phyloP scores from a whole-genome alignment of 2,113 vertebrate species.

The Peromyscus californicus region DNA sequence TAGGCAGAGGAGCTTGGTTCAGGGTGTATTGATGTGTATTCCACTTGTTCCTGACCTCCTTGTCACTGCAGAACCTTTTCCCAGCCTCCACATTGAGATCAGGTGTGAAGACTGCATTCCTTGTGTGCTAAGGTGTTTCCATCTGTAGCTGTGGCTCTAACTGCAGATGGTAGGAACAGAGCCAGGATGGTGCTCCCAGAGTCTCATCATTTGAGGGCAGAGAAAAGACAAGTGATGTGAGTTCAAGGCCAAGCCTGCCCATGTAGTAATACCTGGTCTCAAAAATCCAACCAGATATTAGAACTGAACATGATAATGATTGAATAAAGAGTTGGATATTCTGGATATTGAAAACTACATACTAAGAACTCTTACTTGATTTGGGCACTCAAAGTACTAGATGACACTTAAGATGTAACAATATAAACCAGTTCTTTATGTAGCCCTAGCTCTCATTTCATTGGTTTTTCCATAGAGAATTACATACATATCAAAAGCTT shows the following conservation, averaged over 20 bases:
- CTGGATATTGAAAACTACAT: background rate
- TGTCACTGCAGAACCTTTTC: background rate
- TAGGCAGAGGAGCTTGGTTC: background rate
- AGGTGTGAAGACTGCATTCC: background rate
- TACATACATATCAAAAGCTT: background rate
- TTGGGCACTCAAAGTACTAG: background rate
- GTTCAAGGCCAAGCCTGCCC: background rate
- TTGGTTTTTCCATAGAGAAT: background rate
- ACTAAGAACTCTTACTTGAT: background rate
- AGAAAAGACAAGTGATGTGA: background rate
- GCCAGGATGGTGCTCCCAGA: background rate
- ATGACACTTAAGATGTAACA: background rate
- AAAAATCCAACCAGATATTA: background rate
- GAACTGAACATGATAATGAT: background rate
- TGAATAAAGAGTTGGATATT: background rate
- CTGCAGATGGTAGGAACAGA: no score
- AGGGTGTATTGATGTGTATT: background rate
- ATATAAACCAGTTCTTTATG: background rate
- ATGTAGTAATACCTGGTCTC: background rate
- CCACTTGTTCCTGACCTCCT: background rate
- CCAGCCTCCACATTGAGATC: background rate
- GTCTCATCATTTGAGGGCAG: background rate
- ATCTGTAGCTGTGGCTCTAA: no score
- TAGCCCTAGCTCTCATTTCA: background rate
- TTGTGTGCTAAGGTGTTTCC: background rate